Evolutionary conservation across 2,797 vertebrate species (phyloP), one percentile per base, ranked within the genome.

Genomic region (Mareca strepera): DNA sequence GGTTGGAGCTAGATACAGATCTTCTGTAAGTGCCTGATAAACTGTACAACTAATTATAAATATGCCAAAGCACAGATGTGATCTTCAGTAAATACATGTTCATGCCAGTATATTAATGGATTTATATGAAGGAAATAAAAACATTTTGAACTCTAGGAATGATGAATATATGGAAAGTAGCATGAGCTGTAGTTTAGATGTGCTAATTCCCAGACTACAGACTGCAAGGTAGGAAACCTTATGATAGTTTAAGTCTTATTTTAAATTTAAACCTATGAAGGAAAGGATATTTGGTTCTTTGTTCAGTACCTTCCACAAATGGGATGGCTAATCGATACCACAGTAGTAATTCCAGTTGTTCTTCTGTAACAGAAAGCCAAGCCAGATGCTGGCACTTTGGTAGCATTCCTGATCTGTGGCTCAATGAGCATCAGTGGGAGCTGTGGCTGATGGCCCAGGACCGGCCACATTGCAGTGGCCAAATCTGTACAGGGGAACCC

Each of bases 111-210:
- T 37, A 68, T 67, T 68, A 88, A 94, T n/a, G 44, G 64, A 56
- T 93, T 66, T 7, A 5, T 69, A 77, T 82, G 73, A 79, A 73
- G 31, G 11, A 94, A 74, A 91, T 53, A 7, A 91, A 83, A 37
- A 29, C 31, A 67, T 68, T 95, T 94, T 94, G 90, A 91, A 73
- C 63, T 81, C 25, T 75, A 93, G 48, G 53, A 66, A 92, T 69
- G 52, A 73, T 53, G 52, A 62, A 74, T 15, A 1, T 82, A 88
- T 48, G n/a, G 77, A 94, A 94, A 92, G 13, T 62, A 90, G 82
- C 35, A 66, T 33, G 26, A 85, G 17, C 23, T 73, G 35, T 74
- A 63, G 25, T 81, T 91, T 86, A 67, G 39, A 80, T 69, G n/a
- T 77, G 70, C 87, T 73, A 58, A 35, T 5, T 60, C 58, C 31